phyloP scores from a whole-genome alignment of 1,140 invertebrate species.

The Drosophila parvula region DNA sequence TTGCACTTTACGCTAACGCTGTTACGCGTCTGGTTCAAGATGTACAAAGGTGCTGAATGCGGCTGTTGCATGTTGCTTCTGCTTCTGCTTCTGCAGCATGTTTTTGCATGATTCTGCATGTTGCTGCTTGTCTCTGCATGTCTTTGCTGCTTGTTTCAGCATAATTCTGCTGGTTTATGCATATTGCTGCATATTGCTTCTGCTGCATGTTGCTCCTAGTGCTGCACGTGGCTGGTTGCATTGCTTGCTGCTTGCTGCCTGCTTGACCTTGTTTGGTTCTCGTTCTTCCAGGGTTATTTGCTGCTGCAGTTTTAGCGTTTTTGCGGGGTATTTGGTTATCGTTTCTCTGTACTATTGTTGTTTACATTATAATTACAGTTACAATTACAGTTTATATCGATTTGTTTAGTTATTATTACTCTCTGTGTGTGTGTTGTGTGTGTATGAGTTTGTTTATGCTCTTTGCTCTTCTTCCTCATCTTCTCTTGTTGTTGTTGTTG shows the following conservation, averaged over 20 bases:
- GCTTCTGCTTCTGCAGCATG: slow-evolving; percentile 1
- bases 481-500: slow-evolving; percentile 40
- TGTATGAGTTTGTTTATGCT: slow-evolving; percentile 42
- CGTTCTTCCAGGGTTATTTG: slow-evolving; percentile 4
- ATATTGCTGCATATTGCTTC: slow-evolving; percentile 16
- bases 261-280: not conserved
- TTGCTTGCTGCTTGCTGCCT: not conserved
- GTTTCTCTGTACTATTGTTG: slow-evolving; percentile 77
- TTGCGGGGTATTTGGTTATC: slow-evolving; percentile 76
- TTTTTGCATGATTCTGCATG: too few species aligned
- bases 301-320: not conserved
- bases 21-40: slow-evolving; percentile 54
- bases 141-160: slow-evolving; percentile 18
- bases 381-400: slow-evolving; percentile 64
- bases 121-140: not conserved
- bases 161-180: slow-evolving; percentile 29
- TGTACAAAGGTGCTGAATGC: slow-evolving; percentile 14
- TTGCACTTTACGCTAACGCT: slow-evolving; percentile 48
- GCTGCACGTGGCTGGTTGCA: slow-evolving; percentile 2
- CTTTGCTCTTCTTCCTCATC: slow-evolving; percentile 24
- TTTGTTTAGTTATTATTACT: slow-evolving; percentile 50
- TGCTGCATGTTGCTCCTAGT: not conserved
- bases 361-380: slow-evolving; percentile 73
- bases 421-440: slow-evolving; percentile 36
- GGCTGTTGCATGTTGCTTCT: slow-evolving; percentile 14